These are phyloP conservation scores for Sciurus carolinensis DNA, from an alignment of 2,797 vertebrate species.

Conservation along the genomic window DNA sequence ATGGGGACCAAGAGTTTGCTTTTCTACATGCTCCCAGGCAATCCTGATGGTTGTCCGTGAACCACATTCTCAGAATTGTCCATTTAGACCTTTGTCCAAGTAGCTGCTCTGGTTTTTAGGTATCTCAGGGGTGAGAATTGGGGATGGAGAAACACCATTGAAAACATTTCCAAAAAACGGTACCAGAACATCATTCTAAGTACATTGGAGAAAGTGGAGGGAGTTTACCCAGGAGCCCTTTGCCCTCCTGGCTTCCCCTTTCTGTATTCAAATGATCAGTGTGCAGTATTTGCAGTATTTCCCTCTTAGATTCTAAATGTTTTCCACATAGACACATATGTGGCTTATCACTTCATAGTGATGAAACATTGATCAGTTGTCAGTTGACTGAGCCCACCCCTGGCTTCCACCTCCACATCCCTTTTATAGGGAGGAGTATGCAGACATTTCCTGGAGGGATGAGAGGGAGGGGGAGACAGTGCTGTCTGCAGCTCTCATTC, in stretches of 20 bases:
- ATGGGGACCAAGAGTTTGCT: background rate
- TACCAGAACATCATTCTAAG: background rate
- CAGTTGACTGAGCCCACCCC: background rate
- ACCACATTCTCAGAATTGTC: background rate
- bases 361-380: background rate
- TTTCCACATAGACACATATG: background rate
- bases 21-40: background rate
- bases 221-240: background rate
- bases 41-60: background rate
- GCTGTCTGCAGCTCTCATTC: background rate
- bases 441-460: background rate
- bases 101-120: background rate
- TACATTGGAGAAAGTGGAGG: background rate
- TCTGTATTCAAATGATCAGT: background rate
- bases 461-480: too few relatives aligned
- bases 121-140: background rate
- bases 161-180: background rate
- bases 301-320: background rate
- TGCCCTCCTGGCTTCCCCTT: too few relatives aligned
- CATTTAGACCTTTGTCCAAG: background rate
- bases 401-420: background rate
- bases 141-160: background rate
- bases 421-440: accelerated
- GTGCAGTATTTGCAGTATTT: background rate
- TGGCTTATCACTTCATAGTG: background rate